phyloP scores from a whole-genome alignment of 2,113 vertebrate genomes.

The Thomomys bottae region DNA sequence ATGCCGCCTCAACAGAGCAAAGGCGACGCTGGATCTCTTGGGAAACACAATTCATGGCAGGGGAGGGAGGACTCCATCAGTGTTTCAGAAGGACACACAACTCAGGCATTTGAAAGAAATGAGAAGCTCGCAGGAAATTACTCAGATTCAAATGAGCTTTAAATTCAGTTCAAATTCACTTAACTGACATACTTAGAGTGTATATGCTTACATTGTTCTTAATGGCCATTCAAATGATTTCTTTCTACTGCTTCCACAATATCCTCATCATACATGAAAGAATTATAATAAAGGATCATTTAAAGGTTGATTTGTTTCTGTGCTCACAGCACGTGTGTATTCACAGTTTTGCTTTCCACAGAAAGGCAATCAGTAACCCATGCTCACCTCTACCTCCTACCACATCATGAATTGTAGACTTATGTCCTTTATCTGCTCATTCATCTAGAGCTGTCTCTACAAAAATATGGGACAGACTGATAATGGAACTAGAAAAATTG shows the following conservation, averaged over 20 bases:
- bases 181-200: slow-evolving; percentile 19
- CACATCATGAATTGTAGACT: neutral
- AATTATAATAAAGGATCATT: neutral
- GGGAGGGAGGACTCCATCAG: neutral
- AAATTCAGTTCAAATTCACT: slow-evolving; percentile 56
- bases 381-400: neutral
- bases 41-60: neutral
- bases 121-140: slow-evolving; percentile 24
- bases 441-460: neutral
- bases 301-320: slow-evolving; percentile 13
- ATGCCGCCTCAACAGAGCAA: slow-evolving; percentile 22
- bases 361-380: neutral
- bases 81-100: neutral
- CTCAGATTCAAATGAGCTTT: slow-evolving; percentile 40
- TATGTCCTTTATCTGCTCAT: neutral
- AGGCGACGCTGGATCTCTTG: neutral
- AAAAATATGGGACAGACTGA: neutral
- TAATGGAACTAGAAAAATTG: too few relatives aligned
- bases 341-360: neutral
- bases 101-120: neutral
- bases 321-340: neutral
- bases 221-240: slow-evolving; percentile 16
- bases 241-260: slow-evolving; percentile 47
- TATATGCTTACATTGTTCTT: slow-evolving; percentile 42
- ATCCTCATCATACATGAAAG: slow-evolving; percentile 42